Evolutionary conservation across 2,888 invertebrate species (phyloP).

Genomic region (Hedya salicella): DNA sequence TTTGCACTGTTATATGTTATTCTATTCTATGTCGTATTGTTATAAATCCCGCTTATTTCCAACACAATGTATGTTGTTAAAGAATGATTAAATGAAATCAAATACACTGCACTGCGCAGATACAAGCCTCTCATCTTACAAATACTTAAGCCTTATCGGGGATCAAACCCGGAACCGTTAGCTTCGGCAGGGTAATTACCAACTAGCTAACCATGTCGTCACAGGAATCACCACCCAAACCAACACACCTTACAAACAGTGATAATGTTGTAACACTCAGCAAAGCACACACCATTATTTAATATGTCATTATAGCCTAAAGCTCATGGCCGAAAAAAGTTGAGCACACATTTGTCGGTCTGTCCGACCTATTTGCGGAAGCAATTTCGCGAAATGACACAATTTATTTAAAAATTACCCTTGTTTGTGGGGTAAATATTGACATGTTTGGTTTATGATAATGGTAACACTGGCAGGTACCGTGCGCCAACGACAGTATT

Average conservation of each 20-base stretch:
- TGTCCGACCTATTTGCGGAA: slow-evolving; percentile 82
- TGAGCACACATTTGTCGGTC: slow-evolving; percentile 72
- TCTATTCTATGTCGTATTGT: too few species aligned
- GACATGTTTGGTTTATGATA: slow-evolving; percentile 85
- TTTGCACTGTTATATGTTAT: too few species aligned
- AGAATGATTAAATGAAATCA: too few species aligned
- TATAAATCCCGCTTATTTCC: too few species aligned
- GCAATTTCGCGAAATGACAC: slow-evolving; percentile 85
- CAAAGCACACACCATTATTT: slow-evolving; percentile 42
- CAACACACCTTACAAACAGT: slow-evolving; percentile 22
- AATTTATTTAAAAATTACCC: slow-evolving; percentile 86
- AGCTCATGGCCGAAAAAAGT: slow-evolving; percentile 75
- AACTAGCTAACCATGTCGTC: too few species aligned
- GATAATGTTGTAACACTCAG: slow-evolving; percentile 39
- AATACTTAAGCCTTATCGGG: too few species aligned
- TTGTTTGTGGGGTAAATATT: slow-evolving; percentile 85
- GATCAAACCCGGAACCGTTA: too few species aligned
- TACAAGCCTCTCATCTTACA: too few species aligned
- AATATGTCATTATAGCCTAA: slow-evolving; percentile 57
- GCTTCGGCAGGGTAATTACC: too few species aligned
- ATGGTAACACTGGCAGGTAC: slow-evolving; percentile 82
- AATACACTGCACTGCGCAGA: too few species aligned
- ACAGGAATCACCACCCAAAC: slow-evolving; percentile 9
- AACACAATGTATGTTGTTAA: too few species aligned
- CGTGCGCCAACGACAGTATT: slow-evolving; percentile 75